Conservation (phyloP, 2,797 vertebrate genomes). For the Melanotaenia pygmaea region DNA sequence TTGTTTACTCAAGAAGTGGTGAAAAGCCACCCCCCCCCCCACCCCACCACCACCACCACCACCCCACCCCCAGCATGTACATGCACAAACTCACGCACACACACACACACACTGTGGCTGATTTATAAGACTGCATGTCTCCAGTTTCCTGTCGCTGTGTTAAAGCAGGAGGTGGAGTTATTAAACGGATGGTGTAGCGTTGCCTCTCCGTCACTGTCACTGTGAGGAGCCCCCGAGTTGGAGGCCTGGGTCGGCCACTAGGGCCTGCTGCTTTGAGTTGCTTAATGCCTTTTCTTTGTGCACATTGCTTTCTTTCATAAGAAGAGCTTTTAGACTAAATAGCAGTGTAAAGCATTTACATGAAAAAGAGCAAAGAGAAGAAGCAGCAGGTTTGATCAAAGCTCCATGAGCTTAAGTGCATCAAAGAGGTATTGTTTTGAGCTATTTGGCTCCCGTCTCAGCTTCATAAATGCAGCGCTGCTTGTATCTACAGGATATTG, state of each 20-base stretch:
- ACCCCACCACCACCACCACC: too few relatives aligned
- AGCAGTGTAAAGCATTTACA: constrained; percentile 11
- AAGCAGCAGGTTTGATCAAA: constrained; percentile 31
- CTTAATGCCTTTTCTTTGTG: constrained; percentile 20
- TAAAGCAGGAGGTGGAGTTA: constrained; percentile 42
- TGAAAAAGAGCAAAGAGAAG: constrained; percentile 2
- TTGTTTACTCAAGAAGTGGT: constrained; percentile 59
- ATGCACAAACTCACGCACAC: neutral
- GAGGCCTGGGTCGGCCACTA: constrained; percentile 31
- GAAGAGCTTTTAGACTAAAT: constrained; percentile 11
- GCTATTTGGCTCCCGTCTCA: constrained; percentile 35
- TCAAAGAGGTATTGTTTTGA: constrained; percentile 40
- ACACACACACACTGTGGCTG: constrained; percentile 30
- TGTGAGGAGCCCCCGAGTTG: constrained; percentile 1
- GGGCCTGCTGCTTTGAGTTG: constrained; percentile 35
- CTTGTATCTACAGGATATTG: constrained; percentile 42
- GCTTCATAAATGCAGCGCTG: constrained; percentile 41
- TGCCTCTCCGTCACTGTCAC: constrained; percentile 65
- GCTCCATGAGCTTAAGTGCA: constrained; percentile 15
- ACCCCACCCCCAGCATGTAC: neutral
- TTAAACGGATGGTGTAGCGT: constrained; percentile 53
- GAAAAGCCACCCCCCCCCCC: constrained; percentile 30
- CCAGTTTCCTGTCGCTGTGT: constrained; percentile 60
- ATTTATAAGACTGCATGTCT: constrained; percentile 58
- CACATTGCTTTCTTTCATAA: constrained; percentile 7